Evolutionary conservation across 2,113 vertebrate species (phyloP).

Genomic region (Microcebus lehilahytsara): DNA sequence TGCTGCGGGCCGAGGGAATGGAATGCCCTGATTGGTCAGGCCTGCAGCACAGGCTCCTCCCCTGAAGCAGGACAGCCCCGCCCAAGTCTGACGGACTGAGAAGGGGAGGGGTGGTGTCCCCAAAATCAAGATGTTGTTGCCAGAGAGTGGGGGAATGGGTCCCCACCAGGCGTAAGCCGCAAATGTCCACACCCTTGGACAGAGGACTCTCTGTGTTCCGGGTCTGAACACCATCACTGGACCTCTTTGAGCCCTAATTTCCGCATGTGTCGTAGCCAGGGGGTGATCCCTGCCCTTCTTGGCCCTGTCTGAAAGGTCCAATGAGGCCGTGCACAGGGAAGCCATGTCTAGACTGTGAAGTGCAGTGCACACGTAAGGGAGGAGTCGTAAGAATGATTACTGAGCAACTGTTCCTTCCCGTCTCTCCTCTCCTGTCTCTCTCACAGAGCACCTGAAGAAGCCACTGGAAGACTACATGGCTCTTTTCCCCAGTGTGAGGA

Average conservation of each 20-base stretch:
- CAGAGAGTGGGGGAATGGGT: neutral
- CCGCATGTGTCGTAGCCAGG: neutral
- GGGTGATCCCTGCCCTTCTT: neutral
- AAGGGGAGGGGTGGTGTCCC: neutral
- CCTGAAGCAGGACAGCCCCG: neutral
- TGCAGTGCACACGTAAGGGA: neutral
- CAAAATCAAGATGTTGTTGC: neutral
- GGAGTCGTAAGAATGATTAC: neutral
- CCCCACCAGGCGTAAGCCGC: neutral
- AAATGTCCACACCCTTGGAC: neutral
- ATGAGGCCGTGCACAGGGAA: neutral
- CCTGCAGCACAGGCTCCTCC: neutral
- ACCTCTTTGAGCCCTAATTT: neutral
- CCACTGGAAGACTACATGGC: constrained; percentile 95
- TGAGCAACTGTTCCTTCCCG: neutral
- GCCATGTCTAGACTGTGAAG: neutral
- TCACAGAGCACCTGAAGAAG: constrained; percentile 92
- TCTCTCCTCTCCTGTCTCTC: constrained; percentile 2
- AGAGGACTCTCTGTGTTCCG: neutral
- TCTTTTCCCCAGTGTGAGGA: constrained; percentile 91
- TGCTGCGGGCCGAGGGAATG: neutral
- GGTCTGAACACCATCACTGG: neutral
- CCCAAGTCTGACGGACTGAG: neutral
- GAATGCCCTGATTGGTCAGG: neutral
- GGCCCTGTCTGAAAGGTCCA: neutral